These are phyloP conservation scores for Halyomorpha halys DNA, from an alignment of 1,140 invertebrate genomes.

Conservation along the genomic window DNA sequence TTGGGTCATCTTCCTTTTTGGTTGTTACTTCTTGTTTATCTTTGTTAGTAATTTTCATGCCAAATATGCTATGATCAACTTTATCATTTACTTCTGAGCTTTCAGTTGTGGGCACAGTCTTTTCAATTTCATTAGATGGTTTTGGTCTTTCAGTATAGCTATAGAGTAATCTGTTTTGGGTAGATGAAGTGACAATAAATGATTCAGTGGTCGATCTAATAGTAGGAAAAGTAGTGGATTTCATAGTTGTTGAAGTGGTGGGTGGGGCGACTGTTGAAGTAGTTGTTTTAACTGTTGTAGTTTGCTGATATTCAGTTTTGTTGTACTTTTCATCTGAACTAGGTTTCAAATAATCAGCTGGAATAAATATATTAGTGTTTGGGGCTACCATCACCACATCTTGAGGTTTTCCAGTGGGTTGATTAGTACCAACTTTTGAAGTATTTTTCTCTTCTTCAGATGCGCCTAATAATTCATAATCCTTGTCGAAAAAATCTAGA, in stretches of 20 bases:
- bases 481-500: conserved; percentile 14
- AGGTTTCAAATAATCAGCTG: conserved; percentile 9
- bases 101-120: too few species aligned
- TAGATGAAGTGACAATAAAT: neutral
- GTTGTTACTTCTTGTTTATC: neutral
- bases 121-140: too few species aligned
- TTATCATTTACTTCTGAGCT: too few species aligned
- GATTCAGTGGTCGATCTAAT: neutral
- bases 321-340: conserved; percentile 7
- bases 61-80: too few species aligned
- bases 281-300: neutral
- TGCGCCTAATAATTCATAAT: conserved; percentile 9
- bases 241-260: neutral
- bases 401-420: conserved; percentile 9
- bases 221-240: neutral
- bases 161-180: too few species aligned
- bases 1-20: neutral
- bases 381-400: conserved; percentile 3
- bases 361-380: conserved; percentile 9
- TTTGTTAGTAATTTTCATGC: neutral
- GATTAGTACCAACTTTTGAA: neutral
- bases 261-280: neutral
- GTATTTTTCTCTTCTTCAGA: conserved; percentile 11
- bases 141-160: too few species aligned
- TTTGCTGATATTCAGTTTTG: neutral